These are phyloP conservation scores for Malthinus seriepunctatus DNA, from an alignment of 2,888 invertebrate genomes.

Conservation along the genomic window DNA sequence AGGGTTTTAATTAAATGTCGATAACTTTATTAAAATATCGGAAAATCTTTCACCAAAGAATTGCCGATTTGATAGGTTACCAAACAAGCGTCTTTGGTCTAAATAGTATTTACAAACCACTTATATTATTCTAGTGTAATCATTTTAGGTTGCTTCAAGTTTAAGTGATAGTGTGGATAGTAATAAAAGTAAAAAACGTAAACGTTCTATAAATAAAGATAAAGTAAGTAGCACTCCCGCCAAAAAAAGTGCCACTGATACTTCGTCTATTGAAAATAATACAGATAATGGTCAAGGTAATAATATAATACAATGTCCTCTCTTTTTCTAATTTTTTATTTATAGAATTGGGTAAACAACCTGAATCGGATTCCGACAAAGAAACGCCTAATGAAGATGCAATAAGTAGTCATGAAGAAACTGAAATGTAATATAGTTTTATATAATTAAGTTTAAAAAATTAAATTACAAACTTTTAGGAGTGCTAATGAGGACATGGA, in stretches of 20 bases:
- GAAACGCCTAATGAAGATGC: neutral
- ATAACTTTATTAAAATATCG: neutral
- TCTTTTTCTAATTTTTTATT: neutral
- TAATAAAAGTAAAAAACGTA: conserved; percentile 7
- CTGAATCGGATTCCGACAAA: neutral
- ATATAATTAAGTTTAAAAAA: neutral
- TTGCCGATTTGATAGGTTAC: no score
- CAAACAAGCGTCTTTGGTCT: neutral
- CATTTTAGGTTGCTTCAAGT: neutral
- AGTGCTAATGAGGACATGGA: neutral
- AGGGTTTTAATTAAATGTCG: neutral
- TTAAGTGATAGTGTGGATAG: neutral
- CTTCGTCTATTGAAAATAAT: neutral
- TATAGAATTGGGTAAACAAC: neutral
- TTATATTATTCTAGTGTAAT: neutral
- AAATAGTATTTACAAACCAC: neutral
- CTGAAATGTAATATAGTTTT: neutral
- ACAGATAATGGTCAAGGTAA: conserved; percentile 3
- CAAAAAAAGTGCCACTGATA: neutral
- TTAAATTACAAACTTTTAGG: neutral
- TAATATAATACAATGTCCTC: neutral
- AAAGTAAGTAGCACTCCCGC: neutral
- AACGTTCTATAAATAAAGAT: neutral
- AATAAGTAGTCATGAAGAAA: neutral
- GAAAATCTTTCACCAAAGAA: neutral